phyloP scores from a whole-genome alignment of 1,140 invertebrate genomes.

The Leucophenga varia region DNA sequence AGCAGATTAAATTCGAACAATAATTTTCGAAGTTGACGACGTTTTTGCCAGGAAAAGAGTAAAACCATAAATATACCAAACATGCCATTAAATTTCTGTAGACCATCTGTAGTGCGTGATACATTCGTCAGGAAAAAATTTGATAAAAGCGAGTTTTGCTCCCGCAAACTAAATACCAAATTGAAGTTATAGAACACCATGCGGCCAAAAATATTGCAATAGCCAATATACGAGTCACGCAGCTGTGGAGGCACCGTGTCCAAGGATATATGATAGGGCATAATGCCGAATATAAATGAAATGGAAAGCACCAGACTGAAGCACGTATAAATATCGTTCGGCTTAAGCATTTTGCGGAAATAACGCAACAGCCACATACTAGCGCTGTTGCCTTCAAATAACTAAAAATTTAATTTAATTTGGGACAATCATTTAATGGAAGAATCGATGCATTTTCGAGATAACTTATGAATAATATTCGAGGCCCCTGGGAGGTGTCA shows the following conservation, averaged over 20 bases:
- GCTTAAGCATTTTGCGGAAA: conserved; percentile 12
- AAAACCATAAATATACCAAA: conserved; percentile 19
- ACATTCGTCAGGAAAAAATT: conserved; percentile 21
- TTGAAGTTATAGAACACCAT: conserved; percentile 17
- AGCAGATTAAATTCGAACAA: no score
- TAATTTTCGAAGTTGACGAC: no score
- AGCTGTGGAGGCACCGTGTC: conserved; percentile 1
- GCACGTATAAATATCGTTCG: conserved; percentile 27
- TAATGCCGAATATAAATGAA: conserved; percentile 23
- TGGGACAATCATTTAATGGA: no score
- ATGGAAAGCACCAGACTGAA: conserved; percentile 24
- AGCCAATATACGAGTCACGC: conserved; percentile 12
- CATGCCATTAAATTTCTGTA: conserved; percentile 36
- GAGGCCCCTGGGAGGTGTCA: no score
- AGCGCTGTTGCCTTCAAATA: no score
- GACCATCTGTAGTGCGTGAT: conserved; percentile 18
- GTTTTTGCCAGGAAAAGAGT: no score
- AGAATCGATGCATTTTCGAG: no score
- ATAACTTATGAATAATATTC: no score
- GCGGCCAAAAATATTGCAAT: conserved; percentile 18
- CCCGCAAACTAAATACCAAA: conserved; percentile 5
- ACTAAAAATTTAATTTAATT: no score
- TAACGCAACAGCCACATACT: conserved; percentile 28
- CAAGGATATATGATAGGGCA: conserved; percentile 24
- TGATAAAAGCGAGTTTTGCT: conserved; percentile 9